Percentiles rank a stretch among this genome's conserved stretches.
Conservation (phyloP, 2,797 vertebrate genomes). For the Octomys mimax region DNA sequence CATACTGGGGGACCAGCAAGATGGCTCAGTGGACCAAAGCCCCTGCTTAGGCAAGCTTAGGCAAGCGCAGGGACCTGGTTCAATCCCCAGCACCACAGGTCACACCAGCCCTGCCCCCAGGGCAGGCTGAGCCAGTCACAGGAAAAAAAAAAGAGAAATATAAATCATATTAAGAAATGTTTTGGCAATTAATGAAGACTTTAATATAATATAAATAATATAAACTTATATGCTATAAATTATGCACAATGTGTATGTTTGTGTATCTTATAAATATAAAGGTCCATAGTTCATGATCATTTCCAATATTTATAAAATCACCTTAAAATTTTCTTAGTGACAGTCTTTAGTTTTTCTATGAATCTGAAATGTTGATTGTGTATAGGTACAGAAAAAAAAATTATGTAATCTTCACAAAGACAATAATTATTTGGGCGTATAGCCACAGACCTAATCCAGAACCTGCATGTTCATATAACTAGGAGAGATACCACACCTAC, state of each 20-base stretch:
- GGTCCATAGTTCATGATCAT: background rate
- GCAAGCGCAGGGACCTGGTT: too few relatives aligned
- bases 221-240: background rate
- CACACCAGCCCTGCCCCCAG: too few relatives aligned
- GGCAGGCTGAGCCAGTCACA: too few relatives aligned
- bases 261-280: background rate
- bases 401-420: background rate
- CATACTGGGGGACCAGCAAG: too few relatives aligned
- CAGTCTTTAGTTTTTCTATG: background rate
- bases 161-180: background rate
- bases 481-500: background rate
- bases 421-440: background rate
- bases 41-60: too few relatives aligned
- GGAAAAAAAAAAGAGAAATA: background rate
- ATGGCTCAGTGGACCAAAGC: too few relatives aligned
- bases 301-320: background rate
- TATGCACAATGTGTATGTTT: background rate
- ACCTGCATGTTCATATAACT: background rate
- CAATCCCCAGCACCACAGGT: too few relatives aligned
- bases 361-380: background rate
- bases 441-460: background rate
- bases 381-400: slow-evolving; percentile 1
- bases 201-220: background rate
- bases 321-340: background rate
- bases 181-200: background rate